Base-by-base conservation (phyloP, 2,113 vertebrate genomes). In the Amphiprion percula region DNA sequence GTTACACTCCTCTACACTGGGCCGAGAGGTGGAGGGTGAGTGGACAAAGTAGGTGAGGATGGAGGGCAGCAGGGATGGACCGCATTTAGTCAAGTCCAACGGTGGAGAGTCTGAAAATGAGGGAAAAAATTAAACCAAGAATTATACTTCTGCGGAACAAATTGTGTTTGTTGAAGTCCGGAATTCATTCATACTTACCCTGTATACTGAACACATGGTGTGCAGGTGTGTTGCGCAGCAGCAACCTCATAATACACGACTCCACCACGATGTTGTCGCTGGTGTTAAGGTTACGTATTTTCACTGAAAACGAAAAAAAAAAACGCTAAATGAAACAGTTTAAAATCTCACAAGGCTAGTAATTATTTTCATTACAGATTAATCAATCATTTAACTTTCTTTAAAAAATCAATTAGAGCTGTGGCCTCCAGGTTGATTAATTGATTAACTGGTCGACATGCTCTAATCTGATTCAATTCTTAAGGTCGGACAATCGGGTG, bases 261-360 rank as follows among this genome's bases (percentile, higher is more conserved):
- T 98, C 98, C 83, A 99, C 95, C 79, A 99, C 97, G 0, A 99
- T 96, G 88, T 92, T 98, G 77, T 99, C 98, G 0, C 83, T 96
- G 90, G 95, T 96, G 85, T 93, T 97, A 66, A 97, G 94, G 84
- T 97, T 97, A n/a, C 97, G 95, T 0, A 91, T 87, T 90, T 95
- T 97, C 70, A 97, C 94, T 93, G 15, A 11, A 39, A 62, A 79
- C 41, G 10, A 44, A 15, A 14, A 44, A 15, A 8, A 44, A n/a
- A 21, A 1, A 52, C 10, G 24, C 24, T 46, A 10, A 46, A 73
- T 9, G 46, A 63, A 68, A 8, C 41, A 14, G 19, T 63, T 53
- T 21, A 64, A 5, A 37, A 54, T 59, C 17, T 33, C 10, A n/a
- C 37, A 0, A n/a, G 0, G 4, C 33, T 5, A 9, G 19, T 12